Percentiles rank a stretch among this genome's conserved stretches.
Conservation (phyloP, 2,113 vertebrate genomes). For the Zingel zingel region DNA sequence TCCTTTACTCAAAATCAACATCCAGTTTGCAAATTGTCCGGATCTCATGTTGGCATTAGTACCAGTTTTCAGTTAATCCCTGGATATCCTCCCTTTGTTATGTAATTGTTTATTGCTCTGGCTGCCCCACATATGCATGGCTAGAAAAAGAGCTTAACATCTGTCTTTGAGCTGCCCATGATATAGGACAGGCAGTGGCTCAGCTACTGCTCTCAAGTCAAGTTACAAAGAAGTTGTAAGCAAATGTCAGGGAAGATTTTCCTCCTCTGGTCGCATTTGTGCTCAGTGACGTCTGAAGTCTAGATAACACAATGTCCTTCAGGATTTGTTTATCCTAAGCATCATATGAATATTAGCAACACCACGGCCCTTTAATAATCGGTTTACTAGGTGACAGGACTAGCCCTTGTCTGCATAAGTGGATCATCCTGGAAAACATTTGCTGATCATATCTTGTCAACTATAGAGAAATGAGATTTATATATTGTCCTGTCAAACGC, state of each 20-base stretch:
- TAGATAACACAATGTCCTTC: background rate
- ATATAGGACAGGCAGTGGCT: slow-evolving; percentile 7
- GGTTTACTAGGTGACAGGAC: background rate
- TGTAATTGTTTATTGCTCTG: slow-evolving; percentile 62
- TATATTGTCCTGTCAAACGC: background rate
- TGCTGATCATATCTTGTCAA: background rate
- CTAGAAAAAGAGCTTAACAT: slow-evolving; percentile 47
- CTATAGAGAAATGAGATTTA: background rate
- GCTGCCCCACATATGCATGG: slow-evolving; percentile 42
- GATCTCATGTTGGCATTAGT: slow-evolving; percentile 18
- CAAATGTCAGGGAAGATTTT: background rate
- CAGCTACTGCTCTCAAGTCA: background rate
- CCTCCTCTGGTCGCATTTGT: background rate
- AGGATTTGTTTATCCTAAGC: background rate
- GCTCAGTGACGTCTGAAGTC: background rate
- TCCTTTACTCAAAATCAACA: background rate
- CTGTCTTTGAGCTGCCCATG: slow-evolving; percentile 36
- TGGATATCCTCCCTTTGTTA: slow-evolving; percentile 69
- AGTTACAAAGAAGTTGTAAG: background rate
- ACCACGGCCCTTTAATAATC: background rate
- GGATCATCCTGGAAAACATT: background rate
- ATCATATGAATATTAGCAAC: background rate
- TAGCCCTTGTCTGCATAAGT: background rate
- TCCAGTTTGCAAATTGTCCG: slow-evolving; percentile 11
- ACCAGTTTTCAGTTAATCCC: slow-evolving; percentile 64